Evolutionary conservation across 2,797 vertebrate genomes (phyloP).

Genomic region (Gobio occitaniae): DNA sequence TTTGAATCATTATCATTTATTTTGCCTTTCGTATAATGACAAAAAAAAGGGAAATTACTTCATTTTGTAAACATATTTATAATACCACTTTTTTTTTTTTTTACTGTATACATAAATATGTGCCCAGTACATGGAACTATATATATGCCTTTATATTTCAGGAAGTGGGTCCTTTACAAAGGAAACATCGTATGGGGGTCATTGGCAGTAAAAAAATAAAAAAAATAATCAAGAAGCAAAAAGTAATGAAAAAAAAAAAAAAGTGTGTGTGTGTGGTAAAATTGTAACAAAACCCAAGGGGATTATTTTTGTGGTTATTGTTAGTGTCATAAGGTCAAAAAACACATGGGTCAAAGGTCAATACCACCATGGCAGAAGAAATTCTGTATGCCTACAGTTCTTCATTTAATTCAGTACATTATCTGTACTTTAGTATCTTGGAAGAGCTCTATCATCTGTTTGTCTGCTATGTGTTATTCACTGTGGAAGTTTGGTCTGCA

Average conservation of each 20-base stretch:
- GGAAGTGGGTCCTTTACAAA: neutral
- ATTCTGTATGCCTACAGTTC: neutral
- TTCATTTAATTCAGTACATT: neutral
- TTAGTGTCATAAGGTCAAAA: neutral
- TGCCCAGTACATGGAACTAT: neutral
- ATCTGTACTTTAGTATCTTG: neutral
- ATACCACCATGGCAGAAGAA: neutral
- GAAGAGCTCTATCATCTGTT: neutral
- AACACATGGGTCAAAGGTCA: constrained; percentile 10
- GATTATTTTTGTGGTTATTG: neutral
- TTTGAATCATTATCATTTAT: neutral
- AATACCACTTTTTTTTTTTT: neutral
- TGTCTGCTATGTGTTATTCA: neutral
- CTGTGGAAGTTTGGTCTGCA: constrained; percentile 12
- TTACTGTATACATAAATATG: neutral
- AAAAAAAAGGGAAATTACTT: neutral
- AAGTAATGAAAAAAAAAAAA: neutral
- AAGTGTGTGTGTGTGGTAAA: neutral
- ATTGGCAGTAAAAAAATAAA: neutral
- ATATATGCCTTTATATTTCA: neutral
- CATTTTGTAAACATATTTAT: neutral
- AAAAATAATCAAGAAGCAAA: neutral
- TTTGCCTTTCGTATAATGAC: neutral
- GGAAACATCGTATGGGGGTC: neutral
- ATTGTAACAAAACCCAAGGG: neutral